Base-by-base conservation (phyloP, 2,113 vertebrate species). In the Hippolais icterina region DNA sequence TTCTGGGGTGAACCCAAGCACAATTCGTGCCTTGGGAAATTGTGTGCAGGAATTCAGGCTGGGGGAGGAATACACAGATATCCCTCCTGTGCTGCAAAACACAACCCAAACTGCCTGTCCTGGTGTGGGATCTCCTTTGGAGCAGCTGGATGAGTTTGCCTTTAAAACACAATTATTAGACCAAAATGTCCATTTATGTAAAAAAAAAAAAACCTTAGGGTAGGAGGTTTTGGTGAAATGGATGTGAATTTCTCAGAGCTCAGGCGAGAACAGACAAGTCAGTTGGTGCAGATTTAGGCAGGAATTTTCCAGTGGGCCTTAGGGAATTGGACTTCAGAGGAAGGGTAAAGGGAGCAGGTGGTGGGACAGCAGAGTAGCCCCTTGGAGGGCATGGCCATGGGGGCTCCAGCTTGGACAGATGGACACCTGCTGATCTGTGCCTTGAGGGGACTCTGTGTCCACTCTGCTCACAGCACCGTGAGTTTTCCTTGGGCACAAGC, bases 401-500 rank as follows among this genome's bases (percentile, higher is more conserved):
- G 35, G 18, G 47, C 27, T 81, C 28, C 35, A 22, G 50, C 64
- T 56, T 0, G 0, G 59, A n/a, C 7, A 41, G 56, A 74, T 0
- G 4, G 82, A 68, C 66, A 41, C n/a, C 47, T 6, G 1, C 0
- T 5, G 72, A 22, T 10, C 8, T 70, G 13, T 47, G 57, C 47
- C 35, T 25, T 3, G 0, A 5, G 42, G 81, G 52, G 10, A 50
- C 31, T 31, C 24, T 0, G 0, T n/a, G 66, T 39, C 56, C 6
- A 1, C 28, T 35, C 41, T 49, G 41, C 61, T 35, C 12, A 12
- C 2, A 10, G 33, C 44, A 47, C n/a, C 1, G 0, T 5, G 12
- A 0, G 29, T 8, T 56, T 85, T 54, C 33, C 23, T 60, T 28
- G 80, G 76, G 31, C 63, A 74, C 41, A 31, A 69, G 57, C 9